Base-by-base conservation (phyloP, 2,888 invertebrate species). In the Tenodera sinensis region DNA sequence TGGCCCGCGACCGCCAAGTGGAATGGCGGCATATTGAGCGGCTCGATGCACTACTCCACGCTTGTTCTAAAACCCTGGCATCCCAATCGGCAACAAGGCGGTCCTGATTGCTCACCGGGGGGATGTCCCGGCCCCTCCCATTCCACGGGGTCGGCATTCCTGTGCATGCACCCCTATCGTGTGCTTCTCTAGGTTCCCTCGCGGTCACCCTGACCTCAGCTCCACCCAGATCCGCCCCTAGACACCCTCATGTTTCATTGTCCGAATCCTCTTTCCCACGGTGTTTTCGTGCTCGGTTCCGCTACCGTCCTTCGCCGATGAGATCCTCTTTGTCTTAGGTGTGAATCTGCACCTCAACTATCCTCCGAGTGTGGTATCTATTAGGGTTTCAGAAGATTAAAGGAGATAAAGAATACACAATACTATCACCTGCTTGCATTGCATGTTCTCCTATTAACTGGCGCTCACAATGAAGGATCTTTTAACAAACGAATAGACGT, bases 1-100 rank as follows among this genome's bases (percentile, higher is more conserved):
- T 34, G 0, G 34, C 34, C 7, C 34, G 15, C 20, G 7, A 8
- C 54, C 20, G 1, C 54, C 42, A 12, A 42, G 12, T 42, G 42
- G 12, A 42, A 71, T 25, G 25, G 54, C 54, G 54, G n/a, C 14
- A 2, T 30, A 28, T n/a, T 25, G 25, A 84, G n/a, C 25, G 54
- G 20, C 8, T 14, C 12, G 28, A n/a, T 9, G 87, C 30, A 84
- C 87, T 83, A 84, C 89, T 88, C 87, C 88, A 88, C 14, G 1
- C 0, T 4, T 28, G 1, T 89, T 27, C 85, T 90, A 88, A 84
- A 30, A 71, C 81, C 87, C 90, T 90, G 89, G 83, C 81, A 15
- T 81, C 82, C 84, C 88, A 81, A 88, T 89, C 88, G 84, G 89
- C 88, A 88, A 89, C 87, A 89, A 90, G 90, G 90, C 90, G 90